A percentile compares a stretch with the other conserved stretches of the same genome.
phyloP scores from a whole-genome alignment of 2,113 vertebrate species.

The Prionailurus bengalensis region DNA sequence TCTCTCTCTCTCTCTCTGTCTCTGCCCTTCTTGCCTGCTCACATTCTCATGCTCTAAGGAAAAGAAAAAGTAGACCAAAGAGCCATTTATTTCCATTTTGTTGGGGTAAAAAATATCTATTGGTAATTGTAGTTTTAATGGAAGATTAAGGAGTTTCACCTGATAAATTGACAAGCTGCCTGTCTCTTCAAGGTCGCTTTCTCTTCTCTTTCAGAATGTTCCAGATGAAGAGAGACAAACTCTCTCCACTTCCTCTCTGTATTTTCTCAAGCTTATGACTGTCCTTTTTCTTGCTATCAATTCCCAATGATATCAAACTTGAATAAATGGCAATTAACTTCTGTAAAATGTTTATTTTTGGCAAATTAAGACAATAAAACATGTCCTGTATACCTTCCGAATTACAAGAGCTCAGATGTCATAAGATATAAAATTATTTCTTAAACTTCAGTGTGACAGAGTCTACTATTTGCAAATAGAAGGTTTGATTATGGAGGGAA shows the following conservation, averaged over 20 bases:
- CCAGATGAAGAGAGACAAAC: not conserved
- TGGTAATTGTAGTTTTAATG: not conserved
- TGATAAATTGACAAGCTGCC: not conserved
- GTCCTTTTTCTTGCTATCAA: not conserved
- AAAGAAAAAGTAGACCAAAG: not conserved
- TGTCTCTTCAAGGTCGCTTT: accelerated
- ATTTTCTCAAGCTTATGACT: not conserved
- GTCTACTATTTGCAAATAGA: not conserved
- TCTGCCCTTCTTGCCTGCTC: too few relatives aligned
- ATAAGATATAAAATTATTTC: too few relatives aligned
- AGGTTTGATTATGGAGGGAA: not conserved
- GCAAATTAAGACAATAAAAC: not conserved
- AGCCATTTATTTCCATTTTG: not conserved
- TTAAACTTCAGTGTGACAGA: not conserved
- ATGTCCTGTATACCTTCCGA: too few relatives aligned
- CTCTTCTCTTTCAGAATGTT: not conserved
- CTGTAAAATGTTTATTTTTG: not conserved
- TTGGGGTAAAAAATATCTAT: not conserved
- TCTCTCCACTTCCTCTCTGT: not conserved
- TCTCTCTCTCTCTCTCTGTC: too few relatives aligned
- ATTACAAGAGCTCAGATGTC: not conserved
- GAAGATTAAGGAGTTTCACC: not conserved
- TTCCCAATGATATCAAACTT: not conserved
- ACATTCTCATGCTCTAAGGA: too few relatives aligned
- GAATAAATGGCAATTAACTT: not conserved